A percentile compares a stretch with the other conserved stretches of the same genome.
Evolutionary conservation across 2,888 invertebrate species (phyloP).

Genomic region (Scrobipalpa atriplicella): DNA sequence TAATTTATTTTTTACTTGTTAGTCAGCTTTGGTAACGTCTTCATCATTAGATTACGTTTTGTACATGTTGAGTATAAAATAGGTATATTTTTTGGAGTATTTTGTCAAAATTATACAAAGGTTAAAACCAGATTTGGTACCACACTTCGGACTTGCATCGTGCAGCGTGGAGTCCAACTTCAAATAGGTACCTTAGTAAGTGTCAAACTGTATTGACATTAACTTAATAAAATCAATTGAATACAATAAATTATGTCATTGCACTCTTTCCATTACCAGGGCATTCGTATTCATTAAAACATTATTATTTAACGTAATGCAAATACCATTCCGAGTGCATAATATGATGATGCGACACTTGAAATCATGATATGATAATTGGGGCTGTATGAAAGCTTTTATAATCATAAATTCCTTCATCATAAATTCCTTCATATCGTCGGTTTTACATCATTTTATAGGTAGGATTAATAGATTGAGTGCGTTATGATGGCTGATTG

Average conservation of each 20-base stretch:
- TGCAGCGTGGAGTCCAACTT: too few species aligned
- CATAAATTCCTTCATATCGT: constrained; percentile 39
- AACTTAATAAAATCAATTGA: too few species aligned
- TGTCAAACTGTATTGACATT: too few species aligned
- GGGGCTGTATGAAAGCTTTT: constrained; percentile 34
- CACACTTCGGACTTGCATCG: too few species aligned
- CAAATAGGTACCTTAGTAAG: too few species aligned
- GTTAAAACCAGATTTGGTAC: too few species aligned
- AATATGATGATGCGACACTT: constrained; percentile 17
- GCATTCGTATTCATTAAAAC: constrained; percentile 10
- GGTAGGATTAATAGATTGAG: constrained; percentile 45
- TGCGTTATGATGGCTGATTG: constrained; percentile 33
- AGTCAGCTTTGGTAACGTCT: too few species aligned
- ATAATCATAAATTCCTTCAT: constrained; percentile 41
- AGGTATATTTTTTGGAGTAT: too few species aligned
- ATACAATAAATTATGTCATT: not conserved
- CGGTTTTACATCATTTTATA: constrained; percentile 12
- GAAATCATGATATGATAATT: constrained; percentile 22
- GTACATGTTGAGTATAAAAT: too few species aligned
- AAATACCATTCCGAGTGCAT: constrained; percentile 6
- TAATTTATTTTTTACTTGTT: too few species aligned
- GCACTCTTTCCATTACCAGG: not conserved
- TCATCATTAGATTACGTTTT: too few species aligned
- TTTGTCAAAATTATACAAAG: too few species aligned
- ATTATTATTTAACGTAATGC: constrained; percentile 7